phyloP scores from a whole-genome alignment of 2,797 vertebrate genomes.

The Brachymystax lenok region DNA sequence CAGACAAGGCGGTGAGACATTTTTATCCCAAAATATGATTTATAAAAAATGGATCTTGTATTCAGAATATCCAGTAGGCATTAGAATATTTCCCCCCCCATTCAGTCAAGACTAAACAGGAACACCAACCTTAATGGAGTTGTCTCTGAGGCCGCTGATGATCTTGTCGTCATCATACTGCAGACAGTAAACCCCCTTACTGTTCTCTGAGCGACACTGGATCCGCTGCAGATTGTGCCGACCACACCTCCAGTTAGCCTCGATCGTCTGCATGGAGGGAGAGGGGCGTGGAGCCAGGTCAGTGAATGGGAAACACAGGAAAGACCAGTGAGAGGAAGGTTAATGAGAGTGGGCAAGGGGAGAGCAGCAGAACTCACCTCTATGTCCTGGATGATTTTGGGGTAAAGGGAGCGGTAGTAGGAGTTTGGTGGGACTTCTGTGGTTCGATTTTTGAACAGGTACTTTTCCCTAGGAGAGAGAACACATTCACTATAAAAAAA shows the following conservation, averaged over 20 bases:
- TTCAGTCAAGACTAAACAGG: background rate
- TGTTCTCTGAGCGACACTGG: slow-evolving; percentile 98
- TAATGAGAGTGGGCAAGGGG: background rate
- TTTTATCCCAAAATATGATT: background rate
- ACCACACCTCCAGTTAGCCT: slow-evolving; percentile 97
- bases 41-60: background rate
- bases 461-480: slow-evolving; percentile 87
- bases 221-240: slow-evolving; percentile 97
- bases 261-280: slow-evolving; percentile 84
- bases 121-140: slow-evolving; percentile 91
- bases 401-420: slow-evolving; percentile 97
- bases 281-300: slow-evolving; percentile 3
- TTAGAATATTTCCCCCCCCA: background rate
- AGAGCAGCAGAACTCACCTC: slow-evolving; percentile 77
- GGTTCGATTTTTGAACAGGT: slow-evolving; percentile 98
- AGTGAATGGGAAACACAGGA: background rate
- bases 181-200: slow-evolving; percentile 98
- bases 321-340: background rate
- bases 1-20: slow-evolving; percentile 5
- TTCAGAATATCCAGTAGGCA: background rate
- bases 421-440: slow-evolving; percentile 97
- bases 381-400: slow-evolving; percentile 99
- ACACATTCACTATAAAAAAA: background rate
- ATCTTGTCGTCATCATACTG: slow-evolving; percentile 99
- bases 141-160: slow-evolving; percentile 97